Evolutionary conservation across 2,797 vertebrate genomes (phyloP).

Genomic region (Ceyx erithaca): DNA sequence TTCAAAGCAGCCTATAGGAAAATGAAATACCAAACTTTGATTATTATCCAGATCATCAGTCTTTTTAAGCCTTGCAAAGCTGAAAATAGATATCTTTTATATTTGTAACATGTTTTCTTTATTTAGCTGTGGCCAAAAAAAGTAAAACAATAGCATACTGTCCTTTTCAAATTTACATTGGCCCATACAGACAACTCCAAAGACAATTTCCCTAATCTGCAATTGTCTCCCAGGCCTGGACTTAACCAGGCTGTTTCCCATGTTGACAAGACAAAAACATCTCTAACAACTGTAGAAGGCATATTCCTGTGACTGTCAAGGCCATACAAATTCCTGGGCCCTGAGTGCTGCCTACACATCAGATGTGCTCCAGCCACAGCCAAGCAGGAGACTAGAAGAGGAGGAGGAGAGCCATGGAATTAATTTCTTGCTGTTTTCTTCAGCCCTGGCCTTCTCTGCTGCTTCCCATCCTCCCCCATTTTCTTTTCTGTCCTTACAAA

Average conservation of each 20-base stretch:
- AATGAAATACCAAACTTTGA: slow-evolving; percentile 19
- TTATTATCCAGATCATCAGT: slow-evolving; percentile 7
- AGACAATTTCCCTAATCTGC: slow-evolving; percentile 20
- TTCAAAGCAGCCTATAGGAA: slow-evolving; percentile 13
- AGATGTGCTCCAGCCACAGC: slow-evolving; percentile 7
- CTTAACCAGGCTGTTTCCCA: neutral
- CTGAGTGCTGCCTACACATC: slow-evolving; percentile 1
- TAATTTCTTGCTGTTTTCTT: neutral
- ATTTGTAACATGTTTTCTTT: slow-evolving; percentile 39
- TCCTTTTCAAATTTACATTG: slow-evolving; percentile 41
- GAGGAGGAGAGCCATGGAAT: neutral
- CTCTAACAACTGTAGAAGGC: neutral
- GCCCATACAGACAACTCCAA: neutral
- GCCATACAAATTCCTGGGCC: neutral
- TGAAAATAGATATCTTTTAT: slow-evolving; percentile 27
- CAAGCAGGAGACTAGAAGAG: neutral
- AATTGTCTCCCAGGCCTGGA: neutral
- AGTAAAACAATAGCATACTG: neutral
- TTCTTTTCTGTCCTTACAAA: neutral
- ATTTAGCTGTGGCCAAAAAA: slow-evolving; percentile 20
- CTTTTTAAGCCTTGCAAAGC: slow-evolving; percentile 28
- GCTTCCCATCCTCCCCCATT: neutral
- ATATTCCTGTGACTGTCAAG: neutral
- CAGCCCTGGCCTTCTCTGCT: neutral
- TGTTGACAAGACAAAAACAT: slow-evolving; percentile 7